Conservation (phyloP, 2,888 invertebrate genomes). For the Leptinotarsa juncta region DNA sequence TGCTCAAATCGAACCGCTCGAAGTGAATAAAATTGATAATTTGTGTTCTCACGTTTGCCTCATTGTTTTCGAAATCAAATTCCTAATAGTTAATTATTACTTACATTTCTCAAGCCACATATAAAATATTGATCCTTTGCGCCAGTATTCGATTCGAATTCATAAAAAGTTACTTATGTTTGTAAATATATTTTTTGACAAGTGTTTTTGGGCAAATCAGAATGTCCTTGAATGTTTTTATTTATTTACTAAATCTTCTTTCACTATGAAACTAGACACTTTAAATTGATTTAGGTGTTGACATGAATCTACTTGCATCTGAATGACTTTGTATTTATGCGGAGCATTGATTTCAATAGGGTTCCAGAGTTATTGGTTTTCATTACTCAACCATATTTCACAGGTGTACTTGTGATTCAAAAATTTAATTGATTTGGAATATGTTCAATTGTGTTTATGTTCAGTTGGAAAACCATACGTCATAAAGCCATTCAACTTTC, state of each 20-base stretch:
- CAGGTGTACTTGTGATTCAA: too few species aligned
- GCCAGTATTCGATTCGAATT: slow-evolving; percentile 50
- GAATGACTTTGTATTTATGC: too few species aligned
- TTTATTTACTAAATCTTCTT: background rate
- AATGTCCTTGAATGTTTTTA: background rate
- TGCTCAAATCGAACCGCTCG: background rate
- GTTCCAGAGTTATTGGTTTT: too few species aligned
- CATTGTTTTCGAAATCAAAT: background rate
- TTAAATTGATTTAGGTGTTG: slow-evolving; percentile 6
- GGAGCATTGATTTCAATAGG: too few species aligned
- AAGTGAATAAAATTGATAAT: background rate
- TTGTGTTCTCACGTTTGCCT: background rate
- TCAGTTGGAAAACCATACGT: too few species aligned
- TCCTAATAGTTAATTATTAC: background rate
- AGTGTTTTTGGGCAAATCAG: slow-evolving; percentile 32
- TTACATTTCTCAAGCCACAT: slow-evolving; percentile 45
- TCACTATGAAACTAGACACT: slow-evolving; percentile 9
- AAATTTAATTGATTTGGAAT: slow-evolving; percentile 5
- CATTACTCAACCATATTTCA: too few species aligned
- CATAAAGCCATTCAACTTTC: too few species aligned
- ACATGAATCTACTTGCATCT: too few species aligned
- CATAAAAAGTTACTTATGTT: slow-evolving; percentile 44
- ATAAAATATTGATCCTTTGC: slow-evolving; percentile 43
- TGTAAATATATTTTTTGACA: slow-evolving; percentile 36
- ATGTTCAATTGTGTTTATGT: too few species aligned